phyloP scores from a whole-genome alignment of 92 coral and sea anemone species.

The Blastomussa wellsi region DNA sequence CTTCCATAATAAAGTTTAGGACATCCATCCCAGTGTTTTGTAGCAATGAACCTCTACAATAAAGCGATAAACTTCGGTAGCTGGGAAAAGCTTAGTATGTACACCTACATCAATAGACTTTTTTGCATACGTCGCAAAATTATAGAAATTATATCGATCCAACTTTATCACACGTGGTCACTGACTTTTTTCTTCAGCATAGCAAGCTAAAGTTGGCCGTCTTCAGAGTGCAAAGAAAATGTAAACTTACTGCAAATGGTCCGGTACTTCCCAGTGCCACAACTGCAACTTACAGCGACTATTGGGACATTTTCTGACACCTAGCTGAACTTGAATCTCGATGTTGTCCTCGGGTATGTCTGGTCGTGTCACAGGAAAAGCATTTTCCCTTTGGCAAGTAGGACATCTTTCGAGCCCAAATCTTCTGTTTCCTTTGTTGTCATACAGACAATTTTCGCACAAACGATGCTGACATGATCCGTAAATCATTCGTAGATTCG shows the following conservation, averaged over 20 bases:
- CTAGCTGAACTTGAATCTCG: slow-evolving; percentile 73
- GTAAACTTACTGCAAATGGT: slow-evolving; percentile 75
- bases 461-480: slow-evolving; percentile 97
- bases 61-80: too few relatives aligned
- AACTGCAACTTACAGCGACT: slow-evolving; percentile 78
- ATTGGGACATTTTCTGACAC: slow-evolving; percentile 79
- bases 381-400: slow-evolving; percentile 79
- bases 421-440: slow-evolving; percentile 65
- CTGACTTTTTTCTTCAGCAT: too few relatives aligned
- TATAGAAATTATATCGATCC: too few relatives aligned
- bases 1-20: too few relatives aligned
- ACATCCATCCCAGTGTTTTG: too few relatives aligned
- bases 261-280: slow-evolving; percentile 90
- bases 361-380: slow-evolving; percentile 77
- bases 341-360: slow-evolving; percentile 96
- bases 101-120: too few relatives aligned
- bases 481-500: slow-evolving; percentile 88
- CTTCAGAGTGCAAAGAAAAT: background rate
- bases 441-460: slow-evolving; percentile 86
- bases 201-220: too few relatives aligned
- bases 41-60: too few relatives aligned
- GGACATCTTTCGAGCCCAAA: slow-evolving; percentile 87
- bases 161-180: background rate
- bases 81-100: too few relatives aligned
- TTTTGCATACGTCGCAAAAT: too few relatives aligned